phyloP scores from a whole-genome alignment of 2,113 vertebrate species.

The Actenoides lindsayi region DNA sequence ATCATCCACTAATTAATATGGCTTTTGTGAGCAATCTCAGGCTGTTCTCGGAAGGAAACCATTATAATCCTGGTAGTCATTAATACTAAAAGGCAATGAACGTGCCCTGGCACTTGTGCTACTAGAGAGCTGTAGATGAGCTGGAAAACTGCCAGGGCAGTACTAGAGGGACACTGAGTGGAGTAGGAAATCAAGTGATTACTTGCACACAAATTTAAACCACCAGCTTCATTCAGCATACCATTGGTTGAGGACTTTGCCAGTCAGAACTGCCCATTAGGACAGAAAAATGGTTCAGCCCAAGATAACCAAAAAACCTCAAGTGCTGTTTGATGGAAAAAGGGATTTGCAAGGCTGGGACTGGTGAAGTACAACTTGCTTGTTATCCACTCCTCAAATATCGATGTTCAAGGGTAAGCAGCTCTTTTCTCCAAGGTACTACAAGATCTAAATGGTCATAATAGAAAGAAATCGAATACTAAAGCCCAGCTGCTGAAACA shows the following conservation, averaged over 20 bases:
- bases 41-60: conserved; percentile 1
- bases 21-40: not conserved
- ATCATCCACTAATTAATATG: conserved; percentile 32
- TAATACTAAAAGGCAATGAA: conserved; percentile 36
- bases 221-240: not conserved
- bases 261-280: not conserved
- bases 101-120: not conserved
- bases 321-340: not conserved
- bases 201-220: not conserved
- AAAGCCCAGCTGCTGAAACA: not conserved
- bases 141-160: not conserved
- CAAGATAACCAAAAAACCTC: not conserved
- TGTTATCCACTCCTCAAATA: not conserved
- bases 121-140: conserved; percentile 6
- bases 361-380: not conserved
- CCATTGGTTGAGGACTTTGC: not conserved
- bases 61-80: conserved; percentile 20
- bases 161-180: not conserved
- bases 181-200: not conserved
- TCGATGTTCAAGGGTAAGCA: not conserved
- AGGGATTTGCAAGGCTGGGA: not conserved
- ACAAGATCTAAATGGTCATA: not conserved
- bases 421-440: not conserved
- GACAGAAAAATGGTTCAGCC: accelerated
- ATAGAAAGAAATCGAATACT: not conserved